Percentiles rank a stretch among this genome's conserved stretches.
phyloP scores from a whole-genome alignment of 2,888 invertebrate species.

The Sphaeridia pumilis region DNA sequence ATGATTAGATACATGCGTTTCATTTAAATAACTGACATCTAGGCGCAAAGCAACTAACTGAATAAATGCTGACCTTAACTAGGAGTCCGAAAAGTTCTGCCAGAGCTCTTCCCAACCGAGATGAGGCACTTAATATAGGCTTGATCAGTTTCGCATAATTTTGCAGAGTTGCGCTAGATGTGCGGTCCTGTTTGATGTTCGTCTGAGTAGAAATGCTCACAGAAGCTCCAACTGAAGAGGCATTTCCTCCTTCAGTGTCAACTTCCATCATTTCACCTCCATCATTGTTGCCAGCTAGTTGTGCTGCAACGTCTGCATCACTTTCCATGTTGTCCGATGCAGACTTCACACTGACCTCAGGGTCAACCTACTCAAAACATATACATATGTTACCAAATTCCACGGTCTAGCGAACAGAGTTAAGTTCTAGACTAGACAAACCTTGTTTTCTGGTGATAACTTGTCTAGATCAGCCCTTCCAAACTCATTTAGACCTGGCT shows the following conservation, averaged over 20 bases:
- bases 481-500: constrained; percentile 56
- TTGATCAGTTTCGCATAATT: constrained; percentile 64
- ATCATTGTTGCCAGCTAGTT: constrained; percentile 13
- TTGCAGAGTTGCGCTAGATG: constrained; percentile 41
- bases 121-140: constrained; percentile 65
- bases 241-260: constrained; percentile 6
- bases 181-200: constrained; percentile 31
- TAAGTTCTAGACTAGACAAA: constrained; percentile 11
- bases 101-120: constrained; percentile 61
- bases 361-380: constrained; percentile 15
- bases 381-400: background rate
- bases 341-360: constrained; percentile 19
- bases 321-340: constrained; percentile 12
- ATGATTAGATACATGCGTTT: constrained; percentile 3
- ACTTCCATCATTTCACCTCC: constrained; percentile 18
- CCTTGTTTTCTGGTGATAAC: constrained; percentile 44
- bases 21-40: too few species aligned
- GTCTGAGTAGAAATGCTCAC: constrained; percentile 35
- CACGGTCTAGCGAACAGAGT: background rate
- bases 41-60: too few species aligned
- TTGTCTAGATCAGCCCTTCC: constrained; percentile 61
- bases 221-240: constrained; percentile 19
- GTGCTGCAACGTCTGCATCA: constrained; percentile 10
- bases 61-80: constrained; percentile 55
- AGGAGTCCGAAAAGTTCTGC: constrained; percentile 69